Conservation (phyloP, 2,113 vertebrate genomes). For the Fregetta grallaria region DNA sequence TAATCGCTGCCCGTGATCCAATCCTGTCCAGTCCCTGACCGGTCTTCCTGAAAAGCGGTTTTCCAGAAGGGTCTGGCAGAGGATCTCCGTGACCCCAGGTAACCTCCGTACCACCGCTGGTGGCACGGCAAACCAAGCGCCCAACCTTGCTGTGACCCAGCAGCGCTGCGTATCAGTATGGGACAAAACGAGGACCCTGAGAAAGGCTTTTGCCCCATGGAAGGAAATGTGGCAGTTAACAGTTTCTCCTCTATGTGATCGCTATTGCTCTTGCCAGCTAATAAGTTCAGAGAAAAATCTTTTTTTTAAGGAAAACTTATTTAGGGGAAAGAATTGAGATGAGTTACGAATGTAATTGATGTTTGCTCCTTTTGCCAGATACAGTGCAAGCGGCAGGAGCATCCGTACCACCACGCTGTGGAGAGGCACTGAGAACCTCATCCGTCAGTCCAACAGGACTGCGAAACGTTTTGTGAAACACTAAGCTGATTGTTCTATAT, state of each 20-base stretch:
- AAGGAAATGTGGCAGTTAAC: neutral
- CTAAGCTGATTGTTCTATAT: neutral
- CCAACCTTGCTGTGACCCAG: neutral
- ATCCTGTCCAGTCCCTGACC: fast-evolving
- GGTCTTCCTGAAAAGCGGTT: neutral
- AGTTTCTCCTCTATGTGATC: neutral
- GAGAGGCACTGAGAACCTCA: neutral
- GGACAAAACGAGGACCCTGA: neutral
- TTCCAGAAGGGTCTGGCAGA: neutral
- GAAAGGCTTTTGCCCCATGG: neutral
- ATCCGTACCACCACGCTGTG: fast-evolving
- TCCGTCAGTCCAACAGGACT: neutral
- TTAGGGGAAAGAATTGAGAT: neutral
- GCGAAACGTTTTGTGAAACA: neutral
- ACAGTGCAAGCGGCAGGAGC: neutral
- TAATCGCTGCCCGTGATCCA: fast-evolving
- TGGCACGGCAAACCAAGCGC: neutral
- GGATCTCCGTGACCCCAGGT: neutral
- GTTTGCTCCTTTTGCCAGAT: neutral
- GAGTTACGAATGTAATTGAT: neutral
- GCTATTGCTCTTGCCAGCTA: neutral
- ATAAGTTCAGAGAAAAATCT: neutral
- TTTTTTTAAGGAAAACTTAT: neutral
- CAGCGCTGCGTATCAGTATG: fast-evolving
- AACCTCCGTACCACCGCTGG: neutral